Evolutionary conservation across 2,888 invertebrate genomes (phyloP), one percentile per base, ranked within the genome.

Genomic region (Zaprionus obscuricornis): DNA sequence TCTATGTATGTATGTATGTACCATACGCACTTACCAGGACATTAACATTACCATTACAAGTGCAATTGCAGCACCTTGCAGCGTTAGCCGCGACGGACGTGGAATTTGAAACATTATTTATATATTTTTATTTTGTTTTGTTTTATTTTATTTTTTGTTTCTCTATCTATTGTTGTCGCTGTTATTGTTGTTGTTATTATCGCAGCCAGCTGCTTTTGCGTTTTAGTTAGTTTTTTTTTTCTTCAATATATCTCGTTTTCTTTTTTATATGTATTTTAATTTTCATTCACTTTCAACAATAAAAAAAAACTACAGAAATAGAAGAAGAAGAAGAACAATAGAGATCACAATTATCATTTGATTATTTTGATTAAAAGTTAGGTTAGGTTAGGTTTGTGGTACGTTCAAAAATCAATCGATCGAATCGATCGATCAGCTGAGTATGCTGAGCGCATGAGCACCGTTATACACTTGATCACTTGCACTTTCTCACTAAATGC

Each of bases 21-120:
- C 50, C 3, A 16, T 14, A 27, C 37, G 27, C 27, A 81, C 87
- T 87, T 67, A 88, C 88, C 87, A 87, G 74, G 83, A 67, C 59
- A 87, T 70, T 39, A 87, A 47, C 31, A 77, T 42, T 50, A 82
- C 52, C 36, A 71, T 56, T 36, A 70, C 42, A n/a, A 87, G 33
- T 20, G 71, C 77, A 5, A 55, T 22, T 66, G 71, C 39, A 57
- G 56, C 74, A 24, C 73, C 68, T 24, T 78, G 74, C 46, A 88
- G 54, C 45, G 74, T 55, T 24, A 81, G 49, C 46, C 69, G 72
- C 29, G 66, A 74, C 18, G 74, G 72, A 57, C 77, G 56, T 42
- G 73, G 66, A 62, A 85, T 66, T 59, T 75, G 70, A 26, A 83
- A 72, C 87, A 87, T 87, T 31, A 55, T 78, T 65, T 37, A n/a